phyloP scores from a whole-genome alignment of 2,888 invertebrate genomes.

The Nebria salina region DNA sequence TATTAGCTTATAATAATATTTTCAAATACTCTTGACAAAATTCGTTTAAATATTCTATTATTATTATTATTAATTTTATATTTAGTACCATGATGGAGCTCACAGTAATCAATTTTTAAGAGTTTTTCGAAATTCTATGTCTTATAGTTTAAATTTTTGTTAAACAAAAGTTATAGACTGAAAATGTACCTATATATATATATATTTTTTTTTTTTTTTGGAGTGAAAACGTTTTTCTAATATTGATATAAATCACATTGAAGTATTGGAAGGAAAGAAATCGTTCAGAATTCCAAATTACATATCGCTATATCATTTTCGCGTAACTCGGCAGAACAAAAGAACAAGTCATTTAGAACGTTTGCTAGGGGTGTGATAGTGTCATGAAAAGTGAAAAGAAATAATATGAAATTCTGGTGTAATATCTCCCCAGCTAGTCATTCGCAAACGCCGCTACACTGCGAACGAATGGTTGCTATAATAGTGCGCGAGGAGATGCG shows the following conservation, averaged over 20 bases:
- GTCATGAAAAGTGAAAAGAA: conserved; percentile 40
- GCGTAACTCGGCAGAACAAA: neutral
- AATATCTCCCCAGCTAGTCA: conserved; percentile 1
- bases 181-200: no score
- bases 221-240: neutral
- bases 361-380: conserved; percentile 7
- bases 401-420: conserved; percentile 19
- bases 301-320: conserved; percentile 22
- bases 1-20: neutral
- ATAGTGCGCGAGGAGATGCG: neutral
- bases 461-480: neutral
- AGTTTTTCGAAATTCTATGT: no score
- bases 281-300: conserved; percentile 18
- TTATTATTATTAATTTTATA: no score
- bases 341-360: conserved; percentile 4
- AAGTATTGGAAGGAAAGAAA: conserved; percentile 6
- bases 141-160: no score
- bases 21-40: neutral
- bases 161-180: no score
- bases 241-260: conserved; percentile 13
- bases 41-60: neutral
- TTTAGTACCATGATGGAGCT: no score
- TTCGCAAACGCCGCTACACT: neutral
- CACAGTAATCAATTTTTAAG: no score
- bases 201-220: no score